Conservation (phyloP, 2,113 vertebrate species). For the Salvelinus fontinalis region DNA sequence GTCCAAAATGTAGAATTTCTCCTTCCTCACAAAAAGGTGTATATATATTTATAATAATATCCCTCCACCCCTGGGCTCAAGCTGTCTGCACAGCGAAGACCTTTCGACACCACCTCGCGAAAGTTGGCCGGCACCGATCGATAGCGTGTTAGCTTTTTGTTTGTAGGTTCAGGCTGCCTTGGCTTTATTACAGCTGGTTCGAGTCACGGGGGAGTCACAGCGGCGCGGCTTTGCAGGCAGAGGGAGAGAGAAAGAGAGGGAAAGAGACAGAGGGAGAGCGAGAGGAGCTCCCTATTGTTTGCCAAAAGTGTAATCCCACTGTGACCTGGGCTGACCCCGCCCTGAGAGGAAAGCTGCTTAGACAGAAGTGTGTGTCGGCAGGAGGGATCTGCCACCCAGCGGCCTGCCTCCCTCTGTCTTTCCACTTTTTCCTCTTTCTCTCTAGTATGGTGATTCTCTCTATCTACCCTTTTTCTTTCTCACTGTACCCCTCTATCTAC, state of each 20-base stretch:
- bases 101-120: slow-evolving; percentile 68
- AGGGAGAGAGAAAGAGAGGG: too few species aligned
- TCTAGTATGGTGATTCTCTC: neutral
- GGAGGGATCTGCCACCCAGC: slow-evolving; percentile 51
- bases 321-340: slow-evolving; percentile 73
- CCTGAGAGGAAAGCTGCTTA: slow-evolving; percentile 80
- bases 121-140: slow-evolving; percentile 75
- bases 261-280: slow-evolving; percentile 9
- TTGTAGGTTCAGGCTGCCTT: slow-evolving; percentile 75
- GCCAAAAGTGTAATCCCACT: slow-evolving; percentile 80
- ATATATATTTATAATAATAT: slow-evolving; percentile 60
- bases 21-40: slow-evolving; percentile 39
- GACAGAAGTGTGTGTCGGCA: slow-evolving; percentile 71
- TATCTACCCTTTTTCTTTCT: neutral
- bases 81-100: slow-evolving; percentile 69
- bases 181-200: slow-evolving; percentile 78
- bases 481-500: neutral
- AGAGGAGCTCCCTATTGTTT: slow-evolving; percentile 77
- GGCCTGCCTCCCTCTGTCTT: slow-evolving; percentile 29
- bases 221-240: slow-evolving; percentile 59
- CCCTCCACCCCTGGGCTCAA: slow-evolving; percentile 58
- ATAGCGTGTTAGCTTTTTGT: slow-evolving; percentile 81
- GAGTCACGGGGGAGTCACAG: slow-evolving; percentile 72
- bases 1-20: slow-evolving; percentile 57
- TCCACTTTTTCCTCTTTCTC: slow-evolving; percentile 16